Evolutionary conservation across 92 coral and sea anemone species (phyloP).

Genomic region (Epizoanthus illoricatus): DNA sequence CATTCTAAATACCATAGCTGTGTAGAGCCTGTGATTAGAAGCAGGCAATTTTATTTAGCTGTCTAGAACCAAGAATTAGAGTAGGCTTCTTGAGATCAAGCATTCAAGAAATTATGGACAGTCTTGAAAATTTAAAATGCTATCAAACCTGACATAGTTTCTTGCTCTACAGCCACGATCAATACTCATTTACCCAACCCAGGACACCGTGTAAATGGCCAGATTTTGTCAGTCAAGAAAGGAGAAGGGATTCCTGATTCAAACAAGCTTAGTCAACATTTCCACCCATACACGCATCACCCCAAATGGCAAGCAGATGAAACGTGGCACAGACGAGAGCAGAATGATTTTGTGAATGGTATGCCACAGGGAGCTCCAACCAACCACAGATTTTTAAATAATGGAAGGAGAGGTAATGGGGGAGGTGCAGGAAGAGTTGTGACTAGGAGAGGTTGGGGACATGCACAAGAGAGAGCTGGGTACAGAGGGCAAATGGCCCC

Average conservation of each 20-base stretch:
- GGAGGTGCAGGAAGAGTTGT: neutral
- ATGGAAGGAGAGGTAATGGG: conserved; percentile 29
- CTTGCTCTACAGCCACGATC: neutral
- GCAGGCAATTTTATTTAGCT: no score
- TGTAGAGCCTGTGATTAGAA: no score
- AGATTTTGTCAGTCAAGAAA: neutral
- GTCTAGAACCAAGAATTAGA: no score
- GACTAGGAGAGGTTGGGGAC: conserved; percentile 23
- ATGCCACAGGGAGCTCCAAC: neutral
- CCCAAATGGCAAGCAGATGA: conserved; percentile 13
- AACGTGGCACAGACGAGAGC: neutral
- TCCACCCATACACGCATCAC: conserved; percentile 4
- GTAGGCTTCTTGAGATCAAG: no score
- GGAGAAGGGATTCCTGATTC: conserved; percentile 9
- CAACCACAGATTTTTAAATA: conserved; percentile 5
- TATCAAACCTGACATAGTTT: no score
- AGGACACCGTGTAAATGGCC: neutral
- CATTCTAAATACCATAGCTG: no score
- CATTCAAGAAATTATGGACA: no score
- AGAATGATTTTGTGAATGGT: conserved; percentile 1
- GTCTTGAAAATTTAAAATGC: no score
- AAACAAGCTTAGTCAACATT: neutral
- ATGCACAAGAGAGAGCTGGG: neutral
- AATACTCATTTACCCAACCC: conserved; percentile 1
- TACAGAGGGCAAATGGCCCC: conserved; percentile 27